These are phyloP conservation scores for Gopherus evgoodei DNA, from an alignment of 2,113 vertebrate species.

Conservation along the genomic window DNA sequence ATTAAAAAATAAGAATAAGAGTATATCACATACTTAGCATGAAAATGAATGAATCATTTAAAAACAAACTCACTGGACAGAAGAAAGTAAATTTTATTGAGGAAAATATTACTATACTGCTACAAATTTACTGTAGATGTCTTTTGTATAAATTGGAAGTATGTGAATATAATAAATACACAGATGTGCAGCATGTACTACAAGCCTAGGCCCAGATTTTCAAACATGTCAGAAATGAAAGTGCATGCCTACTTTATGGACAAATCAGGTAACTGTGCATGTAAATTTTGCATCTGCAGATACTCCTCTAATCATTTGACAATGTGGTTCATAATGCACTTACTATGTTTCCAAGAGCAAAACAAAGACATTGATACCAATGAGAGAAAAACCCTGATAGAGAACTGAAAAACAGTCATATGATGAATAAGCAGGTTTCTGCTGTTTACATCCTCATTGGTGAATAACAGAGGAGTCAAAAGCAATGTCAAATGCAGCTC, in stretches of 20 bases:
- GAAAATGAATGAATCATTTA: neutral
- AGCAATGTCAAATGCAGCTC: neutral
- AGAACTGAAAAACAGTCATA: neutral
- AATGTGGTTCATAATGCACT: neutral
- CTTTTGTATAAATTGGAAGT: neutral
- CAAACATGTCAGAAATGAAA: neutral
- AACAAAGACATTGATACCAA: neutral
- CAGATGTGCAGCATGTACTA: neutral
- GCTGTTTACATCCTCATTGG: neutral
- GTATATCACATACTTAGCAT: neutral
- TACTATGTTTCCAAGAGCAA: neutral
- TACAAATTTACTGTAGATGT: neutral
- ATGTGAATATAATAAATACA: neutral
- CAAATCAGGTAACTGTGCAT: neutral
- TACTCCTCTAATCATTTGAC: neutral
- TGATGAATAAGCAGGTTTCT: slow-evolving; percentile 35
- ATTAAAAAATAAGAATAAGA: neutral
- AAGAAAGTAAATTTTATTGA: neutral
- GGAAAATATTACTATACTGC: neutral
- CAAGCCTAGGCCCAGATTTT: neutral
- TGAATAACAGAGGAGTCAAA: neutral
- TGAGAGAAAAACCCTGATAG: slow-evolving; percentile 6
- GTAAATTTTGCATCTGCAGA: neutral
- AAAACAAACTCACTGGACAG: neutral
- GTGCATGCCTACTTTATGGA: neutral